phyloP scores from a whole-genome alignment of 2,113 vertebrate species.

The Cyphomyrus plagiostoma region DNA sequence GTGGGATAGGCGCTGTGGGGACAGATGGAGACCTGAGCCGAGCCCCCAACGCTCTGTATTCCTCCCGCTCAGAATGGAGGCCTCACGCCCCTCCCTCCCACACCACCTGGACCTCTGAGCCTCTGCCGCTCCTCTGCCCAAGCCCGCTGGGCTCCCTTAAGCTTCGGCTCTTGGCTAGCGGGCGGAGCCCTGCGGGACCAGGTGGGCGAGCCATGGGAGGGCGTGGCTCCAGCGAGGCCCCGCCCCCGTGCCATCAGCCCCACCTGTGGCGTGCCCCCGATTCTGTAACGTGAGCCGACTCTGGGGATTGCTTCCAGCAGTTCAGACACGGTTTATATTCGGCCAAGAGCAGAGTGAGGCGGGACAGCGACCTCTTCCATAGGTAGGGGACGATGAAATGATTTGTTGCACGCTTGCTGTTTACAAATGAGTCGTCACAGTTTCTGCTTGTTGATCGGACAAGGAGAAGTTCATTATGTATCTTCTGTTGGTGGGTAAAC shows the following conservation, averaged over 20 bases:
- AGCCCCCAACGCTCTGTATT: not conserved
- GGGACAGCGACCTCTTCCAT: not conserved
- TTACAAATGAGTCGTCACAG: not conserved
- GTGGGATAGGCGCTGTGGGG: not conserved
- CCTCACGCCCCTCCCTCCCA: not conserved
- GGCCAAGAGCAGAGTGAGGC: not conserved
- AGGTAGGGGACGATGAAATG: not conserved
- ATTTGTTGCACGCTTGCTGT: not conserved
- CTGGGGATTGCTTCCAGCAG: not conserved
- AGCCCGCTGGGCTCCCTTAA: not conserved
- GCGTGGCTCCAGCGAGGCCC: not conserved
- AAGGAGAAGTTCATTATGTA: not conserved
- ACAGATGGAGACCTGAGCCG: slow-evolving; percentile 3
- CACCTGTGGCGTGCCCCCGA: not conserved
- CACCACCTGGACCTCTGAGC: slow-evolving; percentile 17
- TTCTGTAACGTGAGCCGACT: not conserved
- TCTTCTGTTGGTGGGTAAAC: not conserved
- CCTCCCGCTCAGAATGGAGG: not conserved
- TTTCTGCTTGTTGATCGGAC: not conserved
- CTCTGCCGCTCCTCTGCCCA: not conserved
- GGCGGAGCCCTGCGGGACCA: slow-evolving; percentile 13
- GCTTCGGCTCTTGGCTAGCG: not conserved
- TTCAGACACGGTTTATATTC: not conserved
- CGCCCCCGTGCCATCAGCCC: not conserved
- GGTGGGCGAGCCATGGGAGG: not conserved